Conservation (phyloP, 2,888 invertebrate genomes). For the Digitonthophagus gazella region DNA sequence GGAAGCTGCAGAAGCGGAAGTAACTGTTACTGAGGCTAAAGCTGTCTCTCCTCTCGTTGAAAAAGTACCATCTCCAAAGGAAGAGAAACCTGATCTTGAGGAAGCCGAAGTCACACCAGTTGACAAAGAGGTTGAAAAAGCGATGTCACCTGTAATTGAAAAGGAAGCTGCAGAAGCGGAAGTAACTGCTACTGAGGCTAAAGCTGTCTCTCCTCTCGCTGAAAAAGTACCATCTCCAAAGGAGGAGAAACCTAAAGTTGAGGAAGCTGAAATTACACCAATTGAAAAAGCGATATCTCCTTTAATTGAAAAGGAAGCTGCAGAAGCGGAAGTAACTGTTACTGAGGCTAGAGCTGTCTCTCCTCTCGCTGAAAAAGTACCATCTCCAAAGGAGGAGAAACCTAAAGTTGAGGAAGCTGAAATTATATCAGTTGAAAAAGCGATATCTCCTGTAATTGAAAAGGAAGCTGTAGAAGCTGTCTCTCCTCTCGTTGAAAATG, state of each 20-base stretch:
- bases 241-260: background rate
- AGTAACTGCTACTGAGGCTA: background rate
- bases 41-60: background rate
- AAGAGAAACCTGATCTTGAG: background rate
- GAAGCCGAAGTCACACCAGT: background rate
- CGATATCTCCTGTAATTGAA: background rate
- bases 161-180: background rate
- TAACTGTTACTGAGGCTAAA: no score
- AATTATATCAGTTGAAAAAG: background rate
- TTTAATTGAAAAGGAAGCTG: no score
- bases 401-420: background rate
- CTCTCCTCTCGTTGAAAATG: constrained; percentile 2
- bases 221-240: no score
- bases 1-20: background rate
- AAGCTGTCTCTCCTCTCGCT: background rate
- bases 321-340: background rate
- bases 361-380: background rate
- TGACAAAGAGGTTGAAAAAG: background rate
- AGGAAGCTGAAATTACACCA: background rate
- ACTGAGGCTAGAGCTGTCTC: background rate
- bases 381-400: background rate
- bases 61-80: background rate
- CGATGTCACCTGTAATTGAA: background rate
- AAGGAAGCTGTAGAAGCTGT: background rate
- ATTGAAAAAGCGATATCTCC: background rate